Percentiles rank a stretch among this genome's conserved stretches.
Conservation (phyloP, 1,140 invertebrate species). For the Brachystomella parvula region DNA sequence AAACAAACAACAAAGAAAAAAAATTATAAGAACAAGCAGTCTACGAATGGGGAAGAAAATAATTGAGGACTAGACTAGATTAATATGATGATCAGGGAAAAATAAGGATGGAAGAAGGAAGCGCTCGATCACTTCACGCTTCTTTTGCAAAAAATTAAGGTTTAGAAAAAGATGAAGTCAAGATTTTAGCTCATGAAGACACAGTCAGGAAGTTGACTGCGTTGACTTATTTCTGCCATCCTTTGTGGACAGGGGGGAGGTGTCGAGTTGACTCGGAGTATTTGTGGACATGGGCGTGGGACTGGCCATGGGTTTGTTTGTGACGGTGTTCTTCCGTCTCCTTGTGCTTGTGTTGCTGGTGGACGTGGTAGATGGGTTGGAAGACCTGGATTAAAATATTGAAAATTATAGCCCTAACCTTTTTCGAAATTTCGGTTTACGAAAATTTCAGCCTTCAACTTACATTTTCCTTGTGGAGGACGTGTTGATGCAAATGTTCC, state of each 20-base stretch:
- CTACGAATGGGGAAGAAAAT: too few species aligned
- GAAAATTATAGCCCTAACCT: too few species aligned
- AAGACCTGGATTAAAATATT: background rate
- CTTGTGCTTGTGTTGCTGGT: slow-evolving; percentile 12
- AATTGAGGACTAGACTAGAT: too few species aligned
- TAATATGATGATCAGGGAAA: too few species aligned
- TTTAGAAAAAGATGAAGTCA: background rate
- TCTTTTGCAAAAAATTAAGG: too few species aligned
- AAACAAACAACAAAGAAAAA: too few species aligned
- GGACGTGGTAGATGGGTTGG: slow-evolving; percentile 19
- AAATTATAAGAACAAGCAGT: too few species aligned
- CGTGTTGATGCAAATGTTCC: slow-evolving; percentile 20
- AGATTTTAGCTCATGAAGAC: background rate
- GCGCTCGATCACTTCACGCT: too few species aligned
- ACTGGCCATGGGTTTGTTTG: slow-evolving; percentile 17
- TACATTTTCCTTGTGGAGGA: slow-evolving; percentile 18
- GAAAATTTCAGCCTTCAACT: background rate
- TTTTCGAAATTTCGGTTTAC: background rate
- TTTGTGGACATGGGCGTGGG: slow-evolving; percentile 15
- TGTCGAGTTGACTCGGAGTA: slow-evolving; percentile 5
- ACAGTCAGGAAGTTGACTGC: background rate
- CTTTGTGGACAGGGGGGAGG: background rate
- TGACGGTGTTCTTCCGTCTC: slow-evolving; percentile 21
- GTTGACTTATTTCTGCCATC: slow-evolving; percentile 1
- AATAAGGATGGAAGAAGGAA: too few species aligned